These are phyloP conservation scores for Phaethornis superciliosus DNA, from an alignment of 2,113 vertebrate species.

Conservation along the genomic window DNA sequence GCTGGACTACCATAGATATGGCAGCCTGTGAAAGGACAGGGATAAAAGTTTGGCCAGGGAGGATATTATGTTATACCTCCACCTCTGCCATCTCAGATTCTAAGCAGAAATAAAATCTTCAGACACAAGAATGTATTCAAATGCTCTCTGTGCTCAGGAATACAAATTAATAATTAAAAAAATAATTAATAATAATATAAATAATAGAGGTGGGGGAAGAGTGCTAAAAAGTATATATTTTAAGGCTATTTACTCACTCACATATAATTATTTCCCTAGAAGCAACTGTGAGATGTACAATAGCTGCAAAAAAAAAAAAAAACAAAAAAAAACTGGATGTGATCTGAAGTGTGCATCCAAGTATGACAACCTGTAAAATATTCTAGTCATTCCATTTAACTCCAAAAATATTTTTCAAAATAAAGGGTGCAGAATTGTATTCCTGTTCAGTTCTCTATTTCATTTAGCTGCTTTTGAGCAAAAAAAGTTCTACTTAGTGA, in stretches of 20 bases:
- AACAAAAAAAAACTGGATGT: background rate
- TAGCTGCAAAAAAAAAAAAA: background rate
- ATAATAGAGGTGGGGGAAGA: background rate
- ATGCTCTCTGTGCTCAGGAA: background rate
- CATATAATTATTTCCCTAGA: background rate
- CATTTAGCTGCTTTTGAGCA: background rate
- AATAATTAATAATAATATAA: background rate
- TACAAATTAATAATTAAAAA: background rate
- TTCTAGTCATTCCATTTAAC: background rate
- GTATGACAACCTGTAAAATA: background rate
- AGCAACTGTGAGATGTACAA: background rate
- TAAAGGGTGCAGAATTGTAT: background rate
- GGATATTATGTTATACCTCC: background rate
- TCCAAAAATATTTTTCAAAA: background rate
- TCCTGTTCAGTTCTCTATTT: background rate
- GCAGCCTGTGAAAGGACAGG: background rate
- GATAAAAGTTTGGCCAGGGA: background rate
- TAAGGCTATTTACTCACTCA: background rate
- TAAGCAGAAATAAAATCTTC: background rate
- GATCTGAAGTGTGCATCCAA: background rate
- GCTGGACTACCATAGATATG: background rate
- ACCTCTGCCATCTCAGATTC: background rate
- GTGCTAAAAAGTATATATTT: background rate
- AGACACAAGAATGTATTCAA: background rate
- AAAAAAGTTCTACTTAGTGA: background rate